Evolutionary conservation across 2,113 vertebrate species (phyloP).

Genomic region (Halcyon senegalensis): DNA sequence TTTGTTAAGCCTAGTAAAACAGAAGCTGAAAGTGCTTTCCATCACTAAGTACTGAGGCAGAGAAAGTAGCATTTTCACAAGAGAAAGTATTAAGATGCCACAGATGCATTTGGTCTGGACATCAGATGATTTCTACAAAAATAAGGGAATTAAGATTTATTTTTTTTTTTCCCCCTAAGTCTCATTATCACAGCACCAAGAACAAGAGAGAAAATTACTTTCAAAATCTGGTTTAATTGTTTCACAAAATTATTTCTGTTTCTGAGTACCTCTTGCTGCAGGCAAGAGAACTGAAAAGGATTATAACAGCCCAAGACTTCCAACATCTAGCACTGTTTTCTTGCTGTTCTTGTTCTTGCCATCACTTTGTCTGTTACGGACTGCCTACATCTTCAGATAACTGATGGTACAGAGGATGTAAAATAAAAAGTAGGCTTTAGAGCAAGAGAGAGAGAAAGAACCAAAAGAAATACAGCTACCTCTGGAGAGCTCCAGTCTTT

Average conservation of each 20-base stretch:
- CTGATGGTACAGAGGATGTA: neutral
- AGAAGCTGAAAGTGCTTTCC: neutral
- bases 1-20: neutral
- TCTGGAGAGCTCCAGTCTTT: neutral
- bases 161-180: neutral
- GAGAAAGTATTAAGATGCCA: neutral
- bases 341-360: neutral
- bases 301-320: neutral
- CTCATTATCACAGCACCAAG: neutral
- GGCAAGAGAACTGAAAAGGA: neutral
- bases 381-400: neutral
- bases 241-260: neutral
- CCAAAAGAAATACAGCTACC: neutral
- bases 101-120: neutral
- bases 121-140: neutral
- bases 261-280: neutral
- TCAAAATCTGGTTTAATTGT: neutral
- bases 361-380: neutral
- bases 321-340: neutral
- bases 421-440: neutral
- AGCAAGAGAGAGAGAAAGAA: neutral
- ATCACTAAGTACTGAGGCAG: neutral
- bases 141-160: neutral
- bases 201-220: neutral
- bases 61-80: neutral